Evolutionary conservation across 2,888 invertebrate species (phyloP).

Genomic region (Agonopterix heracliana): DNA sequence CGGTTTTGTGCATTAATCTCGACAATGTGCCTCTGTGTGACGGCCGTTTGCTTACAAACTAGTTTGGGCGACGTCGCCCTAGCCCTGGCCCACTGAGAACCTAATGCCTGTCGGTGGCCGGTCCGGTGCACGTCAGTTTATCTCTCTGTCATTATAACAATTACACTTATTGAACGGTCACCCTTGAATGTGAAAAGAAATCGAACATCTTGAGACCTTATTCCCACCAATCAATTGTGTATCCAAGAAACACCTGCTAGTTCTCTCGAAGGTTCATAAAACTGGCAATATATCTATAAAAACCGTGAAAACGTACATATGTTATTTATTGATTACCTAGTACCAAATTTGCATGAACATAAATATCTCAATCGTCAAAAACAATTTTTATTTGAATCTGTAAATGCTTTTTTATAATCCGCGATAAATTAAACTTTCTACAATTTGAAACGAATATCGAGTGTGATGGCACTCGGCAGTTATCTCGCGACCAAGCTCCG

Average conservation of each 20-base stretch:
- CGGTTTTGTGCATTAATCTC: conserved; percentile 68
- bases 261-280: neutral
- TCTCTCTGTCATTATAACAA: conserved; percentile 36
- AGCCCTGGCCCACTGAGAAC: conserved; percentile 28
- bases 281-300: neutral
- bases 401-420: conserved; percentile 40
- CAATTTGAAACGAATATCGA: conserved; percentile 43
- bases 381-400: conserved; percentile 21
- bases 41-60: conserved; percentile 63
- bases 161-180: conserved; percentile 53
- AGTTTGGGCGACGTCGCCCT: conserved; percentile 59
- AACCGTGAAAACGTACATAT: conserved; percentile 1
- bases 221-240: conserved; percentile 1
- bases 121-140: conserved; percentile 64
- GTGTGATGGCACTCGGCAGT: conserved; percentile 28
- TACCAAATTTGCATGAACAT: conserved; percentile 10
- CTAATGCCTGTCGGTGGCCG: conserved; percentile 17
- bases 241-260: conserved; percentile 2
- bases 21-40: conserved; percentile 55
- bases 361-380: conserved; percentile 10
- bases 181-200: conserved; percentile 36
- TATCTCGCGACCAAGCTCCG: conserved; percentile 22
- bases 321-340: conserved; percentile 2
- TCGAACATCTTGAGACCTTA: neutral
- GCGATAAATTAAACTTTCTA: conserved; percentile 61